Evolutionary conservation across 2,113 vertebrate species (phyloP).

Genomic region (Cyanocitta stelleri): DNA sequence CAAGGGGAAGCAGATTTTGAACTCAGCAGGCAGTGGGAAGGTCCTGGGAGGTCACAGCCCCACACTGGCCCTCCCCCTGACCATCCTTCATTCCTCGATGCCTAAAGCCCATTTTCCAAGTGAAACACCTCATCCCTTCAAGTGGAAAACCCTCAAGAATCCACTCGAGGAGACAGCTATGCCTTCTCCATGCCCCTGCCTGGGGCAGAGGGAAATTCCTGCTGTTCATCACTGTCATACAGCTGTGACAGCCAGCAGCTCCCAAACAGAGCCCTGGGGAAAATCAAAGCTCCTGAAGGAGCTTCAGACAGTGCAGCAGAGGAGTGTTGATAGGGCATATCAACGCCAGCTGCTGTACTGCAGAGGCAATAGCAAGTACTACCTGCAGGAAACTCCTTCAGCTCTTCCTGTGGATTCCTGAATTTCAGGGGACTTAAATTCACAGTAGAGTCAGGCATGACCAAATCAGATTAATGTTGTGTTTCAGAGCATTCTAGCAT

Average conservation of each 20-base stretch:
- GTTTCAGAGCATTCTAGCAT: not conserved
- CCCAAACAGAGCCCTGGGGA: not conserved
- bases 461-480: not conserved
- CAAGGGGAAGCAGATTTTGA: not conserved
- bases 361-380: not conserved
- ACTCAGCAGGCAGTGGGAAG: not conserved
- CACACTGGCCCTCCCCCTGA: accelerated
- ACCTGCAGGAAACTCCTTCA: not conserved
- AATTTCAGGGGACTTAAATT: not conserved
- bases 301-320: not conserved
- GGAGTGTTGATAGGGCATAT: not conserved
- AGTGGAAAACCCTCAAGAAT: not conserved
- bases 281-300: not conserved
- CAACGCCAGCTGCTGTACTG: not conserved
- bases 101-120: not conserved
- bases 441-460: accelerated
- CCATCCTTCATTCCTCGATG: not conserved
- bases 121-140: accelerated
- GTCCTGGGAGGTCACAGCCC: not conserved
- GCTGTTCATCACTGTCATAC: not conserved
- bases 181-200: accelerated
- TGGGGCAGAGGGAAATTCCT: not conserved
- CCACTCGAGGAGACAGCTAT: not conserved
- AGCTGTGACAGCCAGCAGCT: not conserved
- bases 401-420: not conserved